These are phyloP conservation scores for Drosophila kepulauana DNA, from an alignment of 1,140 invertebrate species.

Conservation along the genomic window DNA sequence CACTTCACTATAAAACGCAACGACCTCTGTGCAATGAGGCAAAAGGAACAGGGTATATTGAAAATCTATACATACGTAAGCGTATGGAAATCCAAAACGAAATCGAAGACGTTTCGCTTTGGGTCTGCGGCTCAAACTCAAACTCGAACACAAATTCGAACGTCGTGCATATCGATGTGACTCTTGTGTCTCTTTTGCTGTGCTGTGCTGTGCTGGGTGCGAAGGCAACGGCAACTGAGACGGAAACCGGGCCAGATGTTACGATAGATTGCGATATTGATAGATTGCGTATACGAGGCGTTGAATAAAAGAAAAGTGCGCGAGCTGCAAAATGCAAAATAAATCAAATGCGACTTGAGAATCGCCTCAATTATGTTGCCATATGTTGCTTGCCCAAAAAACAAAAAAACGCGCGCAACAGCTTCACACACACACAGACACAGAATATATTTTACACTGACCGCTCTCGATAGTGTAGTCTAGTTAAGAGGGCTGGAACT, in stretches of 20 bases:
- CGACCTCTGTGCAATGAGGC: background rate
- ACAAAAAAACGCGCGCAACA: constrained; percentile 70
- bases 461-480: constrained; percentile 33
- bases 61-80: constrained; percentile 17
- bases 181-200: background rate
- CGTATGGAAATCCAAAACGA: constrained; percentile 33
- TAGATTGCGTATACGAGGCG: constrained; percentile 38
- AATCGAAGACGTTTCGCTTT: constrained; percentile 37
- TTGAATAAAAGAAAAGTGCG: constrained; percentile 42
- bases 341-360: constrained; percentile 50
- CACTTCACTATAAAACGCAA: background rate
- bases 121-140: constrained; percentile 3
- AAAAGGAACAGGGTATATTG: constrained; percentile 6
- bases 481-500: constrained; percentile 34
- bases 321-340: constrained; percentile 8
- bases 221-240: constrained; percentile 12
- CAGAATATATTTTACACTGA: constrained; percentile 4
- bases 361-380: constrained; percentile 64
- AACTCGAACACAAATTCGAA: no score
- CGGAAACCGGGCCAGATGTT: constrained; percentile 46
- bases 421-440: constrained; percentile 31
- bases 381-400: constrained; percentile 57
- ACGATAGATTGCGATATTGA: constrained; percentile 28
- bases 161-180: no score
- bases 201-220: background rate